Evolutionary conservation across 2,797 vertebrate genomes (phyloP).

Genomic region (Nannoperca australis): DNA sequence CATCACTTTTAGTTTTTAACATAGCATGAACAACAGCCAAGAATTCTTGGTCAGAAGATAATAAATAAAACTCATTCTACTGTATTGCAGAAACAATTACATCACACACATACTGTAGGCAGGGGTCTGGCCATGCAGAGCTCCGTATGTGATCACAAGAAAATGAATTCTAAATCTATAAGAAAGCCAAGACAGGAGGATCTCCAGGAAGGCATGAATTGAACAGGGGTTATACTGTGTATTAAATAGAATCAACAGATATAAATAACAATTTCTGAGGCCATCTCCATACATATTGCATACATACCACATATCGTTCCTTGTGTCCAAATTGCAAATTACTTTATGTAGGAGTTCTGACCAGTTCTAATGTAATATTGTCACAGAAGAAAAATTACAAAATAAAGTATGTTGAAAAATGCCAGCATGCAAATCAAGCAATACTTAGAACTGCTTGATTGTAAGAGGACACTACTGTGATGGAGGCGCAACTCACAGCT

Average conservation of each 20-base stretch:
- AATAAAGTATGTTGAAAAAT: background rate
- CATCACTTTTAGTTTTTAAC: slow-evolving; percentile 32
- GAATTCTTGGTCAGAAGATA: background rate
- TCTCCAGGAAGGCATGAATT: background rate
- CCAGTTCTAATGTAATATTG: background rate
- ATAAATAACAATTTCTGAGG: background rate
- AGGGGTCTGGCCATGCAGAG: background rate
- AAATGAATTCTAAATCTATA: background rate
- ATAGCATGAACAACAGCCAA: background rate
- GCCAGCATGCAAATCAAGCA: background rate
- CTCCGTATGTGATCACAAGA: background rate
- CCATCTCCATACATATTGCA: background rate
- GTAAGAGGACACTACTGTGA: background rate
- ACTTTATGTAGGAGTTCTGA: background rate
- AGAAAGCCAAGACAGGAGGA: background rate
- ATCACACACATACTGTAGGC: background rate
- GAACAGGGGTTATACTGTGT: background rate
- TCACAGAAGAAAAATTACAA: background rate
- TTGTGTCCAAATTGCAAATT: background rate
- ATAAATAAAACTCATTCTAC: slow-evolving; percentile 1
- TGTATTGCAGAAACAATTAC: background rate
- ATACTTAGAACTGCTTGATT: background rate
- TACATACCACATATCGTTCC: background rate
- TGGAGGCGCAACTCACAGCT: background rate
- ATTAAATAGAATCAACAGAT: background rate